Percentiles rank a stretch among this genome's conserved stretches.
phyloP scores from a whole-genome alignment of 2,113 vertebrate genomes.

The Bombycilla garrulus region DNA sequence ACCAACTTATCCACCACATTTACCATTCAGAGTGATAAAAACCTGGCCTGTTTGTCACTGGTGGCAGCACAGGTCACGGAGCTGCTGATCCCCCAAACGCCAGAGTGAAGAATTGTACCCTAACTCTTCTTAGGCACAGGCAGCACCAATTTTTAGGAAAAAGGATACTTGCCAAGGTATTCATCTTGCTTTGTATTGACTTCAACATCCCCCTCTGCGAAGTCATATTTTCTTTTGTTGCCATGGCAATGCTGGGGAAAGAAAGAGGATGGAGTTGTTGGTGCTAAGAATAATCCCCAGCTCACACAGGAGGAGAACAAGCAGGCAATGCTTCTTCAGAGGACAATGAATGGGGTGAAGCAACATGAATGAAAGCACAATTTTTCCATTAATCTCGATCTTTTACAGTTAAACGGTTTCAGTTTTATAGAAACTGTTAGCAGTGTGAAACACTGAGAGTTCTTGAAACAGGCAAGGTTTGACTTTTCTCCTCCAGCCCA shows the following conservation, averaged over 20 bases:
- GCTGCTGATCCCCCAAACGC: not conserved
- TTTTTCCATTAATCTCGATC: not conserved
- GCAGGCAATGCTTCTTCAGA: not conserved
- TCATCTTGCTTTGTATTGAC: slow-evolving; percentile 96
- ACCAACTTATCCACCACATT: not conserved
- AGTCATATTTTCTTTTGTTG: slow-evolving; percentile 99
- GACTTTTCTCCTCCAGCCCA: not conserved
- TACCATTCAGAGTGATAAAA: not conserved
- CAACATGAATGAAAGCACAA: slow-evolving; percentile 3
- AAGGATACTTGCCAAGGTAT: slow-evolving; percentile 99
- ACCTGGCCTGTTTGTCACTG: not conserved
- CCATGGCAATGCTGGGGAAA: slow-evolving; percentile 93
- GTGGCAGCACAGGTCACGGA: not conserved
- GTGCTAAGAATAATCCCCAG: slow-evolving; percentile 46
- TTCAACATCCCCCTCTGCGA: slow-evolving; percentile 94
- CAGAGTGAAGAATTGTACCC: not conserved
- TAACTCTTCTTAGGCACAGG: not conserved
- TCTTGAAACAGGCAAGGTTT: not conserved
- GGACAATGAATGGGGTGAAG: slow-evolving; percentile 30
- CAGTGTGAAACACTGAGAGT: not conserved
- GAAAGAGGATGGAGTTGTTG: slow-evolving; percentile 19
- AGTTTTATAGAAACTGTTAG: not conserved
- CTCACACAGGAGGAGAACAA: slow-evolving; percentile 28
- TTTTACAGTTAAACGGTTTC: not conserved
- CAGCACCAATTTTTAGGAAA: slow-evolving; percentile 61